A percentile compares a stretch with the other conserved stretches of the same genome.
These are phyloP conservation scores for Channallabes apus DNA, from an alignment of 2,797 vertebrate species.

Conservation along the genomic window DNA sequence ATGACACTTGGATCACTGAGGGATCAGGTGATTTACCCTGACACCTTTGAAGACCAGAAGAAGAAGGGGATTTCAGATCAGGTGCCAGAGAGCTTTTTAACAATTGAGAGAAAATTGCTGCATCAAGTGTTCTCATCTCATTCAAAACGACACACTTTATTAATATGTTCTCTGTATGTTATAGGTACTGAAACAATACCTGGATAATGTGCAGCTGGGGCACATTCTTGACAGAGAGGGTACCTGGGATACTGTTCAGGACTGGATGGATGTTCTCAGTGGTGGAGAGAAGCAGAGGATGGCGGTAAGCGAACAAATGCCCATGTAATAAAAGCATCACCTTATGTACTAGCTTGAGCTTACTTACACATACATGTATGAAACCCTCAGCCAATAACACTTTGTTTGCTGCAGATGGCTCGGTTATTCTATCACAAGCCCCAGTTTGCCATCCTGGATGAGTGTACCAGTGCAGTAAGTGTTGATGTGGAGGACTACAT, in stretches of 20 bases:
- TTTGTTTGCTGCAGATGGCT: slow-evolving; percentile 82
- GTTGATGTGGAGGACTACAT: slow-evolving; percentile 97
- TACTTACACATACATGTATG: neutral
- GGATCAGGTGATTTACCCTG: slow-evolving; percentile 98
- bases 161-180: slow-evolving; percentile 55
- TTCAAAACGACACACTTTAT: neutral
- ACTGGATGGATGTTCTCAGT: slow-evolving; percentile 99
- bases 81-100: slow-evolving; percentile 58
- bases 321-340: neutral
- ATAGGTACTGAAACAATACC: slow-evolving; percentile 91
- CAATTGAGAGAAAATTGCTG: neutral
- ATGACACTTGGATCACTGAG: slow-evolving; percentile 95
- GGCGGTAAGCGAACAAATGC: slow-evolving; percentile 80
- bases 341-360: neutral
- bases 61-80: slow-evolving; percentile 91
- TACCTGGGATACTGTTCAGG: slow-evolving; percentile 90
- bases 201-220: slow-evolving; percentile 93
- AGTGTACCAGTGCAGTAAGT: slow-evolving; percentile 97
- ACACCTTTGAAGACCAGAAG: slow-evolving; percentile 87
- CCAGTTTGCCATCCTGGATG: slow-evolving; percentile 97
- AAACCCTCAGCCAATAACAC: neutral
- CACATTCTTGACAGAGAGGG: slow-evolving; percentile 93
- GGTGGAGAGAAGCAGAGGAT: slow-evolving; percentile 98
- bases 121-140: neutral
- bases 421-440: slow-evolving; percentile 97